Base-by-base conservation (phyloP, 2,797 vertebrate genomes). In the Manis pentadactyla region DNA sequence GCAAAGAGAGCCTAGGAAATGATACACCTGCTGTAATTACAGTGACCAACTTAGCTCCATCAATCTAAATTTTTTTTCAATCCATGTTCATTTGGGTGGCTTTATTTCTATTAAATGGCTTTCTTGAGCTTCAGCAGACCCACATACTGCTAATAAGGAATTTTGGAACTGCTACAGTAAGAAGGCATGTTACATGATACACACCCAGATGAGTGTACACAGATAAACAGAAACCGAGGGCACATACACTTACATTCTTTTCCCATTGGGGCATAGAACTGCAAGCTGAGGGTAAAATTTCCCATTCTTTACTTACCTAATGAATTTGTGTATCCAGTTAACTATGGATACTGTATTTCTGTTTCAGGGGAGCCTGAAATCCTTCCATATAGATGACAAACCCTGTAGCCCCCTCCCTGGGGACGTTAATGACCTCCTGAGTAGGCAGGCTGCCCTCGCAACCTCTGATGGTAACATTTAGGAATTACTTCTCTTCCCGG, bases 21-120 rank as follows among this genome's bases (percentile, higher is more conserved):
- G 98, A 98, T 98, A 98, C 98, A 98, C 98, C 98, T 98, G 98
- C 98, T 49, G 83, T 99, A 99, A 99, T 98, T 98, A 98, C 98
- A 98, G 98, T 97, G 98, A 98, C 98, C 92, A 97, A 97, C 97
- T 96, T 96, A 86, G 97, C 98, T 98, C 98, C 98, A 98, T 99
- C 98, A 98, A 98, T 99, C 98, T 98, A 98, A 98, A 97, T 98
- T 97, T 98, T 98, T 98, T 98, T 97, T 94, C 93, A 88, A 98
- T 98, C 98, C 96, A 57, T 92, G 97, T 98, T 98, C 98, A 98
- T 99, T 99, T 98, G 97, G 98, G 98, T 98, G 97, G 97, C 97
- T 98, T 98, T 98, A 98, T 99, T 98, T 98, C 98, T 98, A 98
- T 98, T 98, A 98, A 98, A 98, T 97, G 97, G 97, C 97, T 97